These are phyloP conservation scores for Phaethornis superciliosus DNA, from an alignment of 2,113 vertebrate genomes.

Conservation along the genomic window DNA sequence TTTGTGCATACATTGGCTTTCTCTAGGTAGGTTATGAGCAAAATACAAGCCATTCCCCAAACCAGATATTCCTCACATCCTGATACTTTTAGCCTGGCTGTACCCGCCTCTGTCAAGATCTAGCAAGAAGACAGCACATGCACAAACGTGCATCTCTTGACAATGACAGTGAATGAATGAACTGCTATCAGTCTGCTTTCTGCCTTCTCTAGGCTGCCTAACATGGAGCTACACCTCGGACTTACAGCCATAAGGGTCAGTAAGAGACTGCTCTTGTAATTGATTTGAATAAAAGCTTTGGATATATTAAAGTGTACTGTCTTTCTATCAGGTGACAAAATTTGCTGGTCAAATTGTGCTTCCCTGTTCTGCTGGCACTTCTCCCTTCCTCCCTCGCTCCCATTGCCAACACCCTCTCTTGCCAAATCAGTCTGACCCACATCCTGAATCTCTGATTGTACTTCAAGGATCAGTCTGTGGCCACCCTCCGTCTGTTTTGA, in stretches of 20 bases:
- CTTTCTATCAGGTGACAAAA: not conserved
- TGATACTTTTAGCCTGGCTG: not conserved
- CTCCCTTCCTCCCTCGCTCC: not conserved
- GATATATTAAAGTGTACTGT: not conserved
- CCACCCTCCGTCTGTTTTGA: not conserved
- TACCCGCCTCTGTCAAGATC: accelerated
- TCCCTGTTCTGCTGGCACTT: not conserved
- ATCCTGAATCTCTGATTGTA: not conserved
- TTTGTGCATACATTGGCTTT: not conserved
- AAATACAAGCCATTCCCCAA: not conserved
- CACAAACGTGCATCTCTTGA: not conserved
- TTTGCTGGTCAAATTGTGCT: not conserved
- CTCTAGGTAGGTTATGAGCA: not conserved
- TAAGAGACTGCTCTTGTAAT: not conserved
- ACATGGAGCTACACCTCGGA: not conserved
- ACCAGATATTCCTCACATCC: not conserved
- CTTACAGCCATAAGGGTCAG: not conserved
- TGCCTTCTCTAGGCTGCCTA: not conserved
- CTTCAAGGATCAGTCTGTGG: not conserved
- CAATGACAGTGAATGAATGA: not conserved
- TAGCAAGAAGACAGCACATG: not conserved
- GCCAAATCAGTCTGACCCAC: not conserved
- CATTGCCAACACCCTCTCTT: not conserved
- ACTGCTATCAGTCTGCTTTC: not conserved
- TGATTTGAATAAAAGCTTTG: slow-evolving; percentile 1